Conservation (phyloP, 2,888 invertebrate genomes). For the Gastracanthus pulcherrimus region DNA sequence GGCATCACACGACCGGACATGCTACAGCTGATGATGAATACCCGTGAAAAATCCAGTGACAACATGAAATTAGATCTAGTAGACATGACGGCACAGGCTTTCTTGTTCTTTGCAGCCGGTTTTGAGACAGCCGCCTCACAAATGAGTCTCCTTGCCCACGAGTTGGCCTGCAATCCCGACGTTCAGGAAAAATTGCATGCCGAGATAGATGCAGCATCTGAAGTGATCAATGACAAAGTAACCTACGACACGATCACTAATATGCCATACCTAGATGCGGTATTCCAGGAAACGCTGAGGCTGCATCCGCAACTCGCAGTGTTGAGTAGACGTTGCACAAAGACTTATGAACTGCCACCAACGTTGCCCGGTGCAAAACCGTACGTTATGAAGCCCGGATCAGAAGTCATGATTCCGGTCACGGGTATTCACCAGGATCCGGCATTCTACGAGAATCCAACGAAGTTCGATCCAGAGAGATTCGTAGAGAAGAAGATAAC, state of each 20-base stretch:
- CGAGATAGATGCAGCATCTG: neutral
- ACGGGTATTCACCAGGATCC: constrained; percentile 73
- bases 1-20: constrained; percentile 53
- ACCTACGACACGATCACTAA: constrained; percentile 73
- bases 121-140: constrained; percentile 16
- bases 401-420: constrained; percentile 69
- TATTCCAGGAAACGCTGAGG: constrained; percentile 66
- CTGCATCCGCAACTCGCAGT: constrained; percentile 65
- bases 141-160: constrained; percentile 64
- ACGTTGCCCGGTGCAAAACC: constrained; percentile 67
- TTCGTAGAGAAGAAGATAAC: constrained; percentile 55
- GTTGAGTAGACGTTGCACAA: constrained; percentile 69
- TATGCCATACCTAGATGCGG: constrained; percentile 45
- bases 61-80: neutral
- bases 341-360: constrained; percentile 70
- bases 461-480: constrained; percentile 75
- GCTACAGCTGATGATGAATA: constrained; percentile 12
- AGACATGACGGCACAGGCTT: neutral
- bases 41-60: neutral
- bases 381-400: constrained; percentile 67
- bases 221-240: constrained; percentile 65
- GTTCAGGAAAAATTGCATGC: constrained; percentile 59
- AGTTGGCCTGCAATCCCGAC: constrained; percentile 63
- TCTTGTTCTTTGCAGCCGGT: neutral
- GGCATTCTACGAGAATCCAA: constrained; percentile 72